A percentile compares a stretch with the other conserved stretches of the same genome.
Conservation (phyloP, 2,888 invertebrate species). For the Hymenopus coronatus region DNA sequence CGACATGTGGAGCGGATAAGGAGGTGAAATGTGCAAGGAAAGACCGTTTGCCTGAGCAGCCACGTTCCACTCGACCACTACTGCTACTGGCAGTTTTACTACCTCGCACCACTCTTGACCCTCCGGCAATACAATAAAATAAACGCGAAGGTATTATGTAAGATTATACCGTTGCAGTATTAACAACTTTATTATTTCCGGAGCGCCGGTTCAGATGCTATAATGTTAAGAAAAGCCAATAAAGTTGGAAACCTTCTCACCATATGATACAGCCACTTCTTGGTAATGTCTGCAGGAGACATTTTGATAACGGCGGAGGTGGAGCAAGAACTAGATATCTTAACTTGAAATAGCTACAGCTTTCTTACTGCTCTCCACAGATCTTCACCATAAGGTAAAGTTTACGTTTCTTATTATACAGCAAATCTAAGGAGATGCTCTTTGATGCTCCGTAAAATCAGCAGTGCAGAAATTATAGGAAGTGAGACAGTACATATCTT, state of each 20-base stretch:
- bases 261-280: background rate
- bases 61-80: background rate
- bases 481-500: too few relatives aligned
- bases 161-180: background rate
- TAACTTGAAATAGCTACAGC: background rate
- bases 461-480: too few relatives aligned
- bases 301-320: background rate
- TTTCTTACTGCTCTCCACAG: background rate
- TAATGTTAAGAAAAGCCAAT: background rate
- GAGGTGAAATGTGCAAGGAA: background rate
- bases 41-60: background rate
- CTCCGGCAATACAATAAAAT: background rate
- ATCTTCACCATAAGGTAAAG: background rate
- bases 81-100: slow-evolving; percentile 1
- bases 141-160: background rate
- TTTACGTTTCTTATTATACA: background rate
- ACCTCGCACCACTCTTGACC: background rate
- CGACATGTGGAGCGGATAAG: background rate
- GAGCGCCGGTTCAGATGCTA: too few relatives aligned
- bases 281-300: background rate
- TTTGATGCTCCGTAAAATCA: background rate
- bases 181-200: background rate
- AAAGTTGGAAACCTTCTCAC: background rate
- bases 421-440: background rate
- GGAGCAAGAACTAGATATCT: background rate